Evolutionary conservation across 2,888 invertebrate species (phyloP), one percentile per base, ranked within the genome.

Genomic region (Sminthurinus aureus): DNA sequence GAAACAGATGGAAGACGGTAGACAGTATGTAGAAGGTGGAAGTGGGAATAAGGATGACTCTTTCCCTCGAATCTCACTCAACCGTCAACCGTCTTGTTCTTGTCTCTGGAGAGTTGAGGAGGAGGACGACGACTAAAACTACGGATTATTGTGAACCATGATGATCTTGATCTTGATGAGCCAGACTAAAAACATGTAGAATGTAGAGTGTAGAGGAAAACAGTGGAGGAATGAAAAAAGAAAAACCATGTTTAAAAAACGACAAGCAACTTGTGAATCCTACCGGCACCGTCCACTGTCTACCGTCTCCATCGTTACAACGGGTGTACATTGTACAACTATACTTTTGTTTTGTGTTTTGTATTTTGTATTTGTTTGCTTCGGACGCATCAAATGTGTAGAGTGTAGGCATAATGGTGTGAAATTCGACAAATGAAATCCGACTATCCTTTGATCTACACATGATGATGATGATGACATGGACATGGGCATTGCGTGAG

Each of bases 371-470:
- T 22, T 20, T 76, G 52, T 76, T 76, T 50, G 76, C 76, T 15
- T 76, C 51, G 76, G 20, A 20, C 76, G 8, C n/a, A 15, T 38
- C 3, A 38, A 38, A 76, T 76, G 20, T 15, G 51, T 26, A 26
- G 26, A 2, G 20, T 15, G 51, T 26, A 26, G 26, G 15, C 50
- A 51, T 52, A 52, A 51, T 76, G 76, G 76, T 76, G 52, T 51
- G 76, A 51, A 50, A 76, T 76, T 76, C 22, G 52, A 38, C 38
- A 38, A 38, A 38, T 38, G 38, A 38, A 38, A 76, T 76, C 76
- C 51, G 51, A 26, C 76, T 52, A 76, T 76, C 76, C 76, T 76
- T 76, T 76, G 76, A 76, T 76, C 74, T 13, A 38, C 74, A 74
- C 24, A 26, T 74, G 38, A 38, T 74, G 8, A 58, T 38, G 38